These are phyloP conservation scores for Terrapene triunguis DNA, from an alignment of 2,113 vertebrate genomes.

Conservation along the genomic window DNA sequence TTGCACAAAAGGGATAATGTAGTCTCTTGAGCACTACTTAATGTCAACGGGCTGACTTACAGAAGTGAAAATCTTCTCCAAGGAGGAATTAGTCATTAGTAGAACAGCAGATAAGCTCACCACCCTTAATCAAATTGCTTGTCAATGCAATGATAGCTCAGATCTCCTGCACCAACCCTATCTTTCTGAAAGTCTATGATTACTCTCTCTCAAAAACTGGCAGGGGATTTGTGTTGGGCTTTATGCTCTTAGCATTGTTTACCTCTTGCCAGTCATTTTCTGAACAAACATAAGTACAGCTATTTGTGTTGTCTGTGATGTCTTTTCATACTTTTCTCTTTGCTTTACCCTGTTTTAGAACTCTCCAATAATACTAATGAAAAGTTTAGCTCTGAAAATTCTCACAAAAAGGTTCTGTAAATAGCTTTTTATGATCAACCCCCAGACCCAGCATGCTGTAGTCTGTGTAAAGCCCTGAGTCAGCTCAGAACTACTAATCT, in stretches of 20 bases:
- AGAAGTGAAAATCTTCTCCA: not conserved
- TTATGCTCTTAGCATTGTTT: conserved; percentile 21
- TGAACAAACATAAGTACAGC: conserved; percentile 15
- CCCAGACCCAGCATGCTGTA: not conserved
- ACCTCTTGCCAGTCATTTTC: conserved; percentile 44
- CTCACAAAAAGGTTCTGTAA: not conserved
- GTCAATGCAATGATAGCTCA: conserved; percentile 43
- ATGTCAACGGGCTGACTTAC: not conserved
- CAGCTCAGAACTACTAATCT: not conserved
- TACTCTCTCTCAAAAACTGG: conserved; percentile 40
- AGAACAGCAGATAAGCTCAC: conserved; percentile 41
- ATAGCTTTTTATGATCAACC: not conserved
- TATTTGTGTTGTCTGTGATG: conserved; percentile 10
- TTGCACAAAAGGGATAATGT: not conserved
- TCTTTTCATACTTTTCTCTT: conserved; percentile 11
- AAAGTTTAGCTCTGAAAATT: not conserved
- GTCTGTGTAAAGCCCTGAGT: not conserved
- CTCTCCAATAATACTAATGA: too few relatives aligned
- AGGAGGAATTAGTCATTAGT: conserved; percentile 38
- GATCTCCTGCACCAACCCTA: too few relatives aligned
- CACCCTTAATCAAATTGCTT: conserved; percentile 26
- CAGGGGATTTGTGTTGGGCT: conserved; percentile 22
- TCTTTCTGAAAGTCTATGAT: conserved; percentile 42
- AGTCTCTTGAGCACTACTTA: conserved; percentile 13
- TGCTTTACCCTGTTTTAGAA: not conserved